Evolutionary conservation across 2,113 vertebrate species (phyloP).

Genomic region (Formicarius rufipectus): DNA sequence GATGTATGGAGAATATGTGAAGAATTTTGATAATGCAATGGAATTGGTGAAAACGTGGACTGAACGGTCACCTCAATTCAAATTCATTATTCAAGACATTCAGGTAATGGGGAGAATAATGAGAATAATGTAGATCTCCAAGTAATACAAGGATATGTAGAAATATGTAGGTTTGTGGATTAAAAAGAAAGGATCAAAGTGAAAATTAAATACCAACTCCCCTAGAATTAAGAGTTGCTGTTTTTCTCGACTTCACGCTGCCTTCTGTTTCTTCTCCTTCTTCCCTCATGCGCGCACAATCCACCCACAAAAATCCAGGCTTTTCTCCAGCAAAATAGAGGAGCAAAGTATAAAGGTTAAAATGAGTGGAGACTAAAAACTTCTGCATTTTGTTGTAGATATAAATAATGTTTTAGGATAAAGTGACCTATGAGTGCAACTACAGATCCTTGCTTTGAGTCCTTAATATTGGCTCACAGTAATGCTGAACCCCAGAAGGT

Average conservation of each 20-base stretch:
- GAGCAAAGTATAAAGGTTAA: background rate
- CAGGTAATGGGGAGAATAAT: conserved; percentile 78
- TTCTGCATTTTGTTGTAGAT: background rate
- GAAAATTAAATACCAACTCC: background rate
- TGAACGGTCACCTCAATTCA: conserved; percentile 90
- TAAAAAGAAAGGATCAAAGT: background rate
- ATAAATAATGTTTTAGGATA: background rate
- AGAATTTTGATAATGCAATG: conserved; percentile 95
- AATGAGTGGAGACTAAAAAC: background rate
- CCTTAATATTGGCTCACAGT: rapidly evolving
- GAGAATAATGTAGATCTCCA: background rate
- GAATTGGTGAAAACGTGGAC: conserved; percentile 92
- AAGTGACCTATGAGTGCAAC: background rate
- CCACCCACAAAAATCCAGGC: background rate
- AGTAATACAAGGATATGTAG: background rate
- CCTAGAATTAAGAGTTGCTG: background rate
- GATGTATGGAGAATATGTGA: conserved; percentile 98
- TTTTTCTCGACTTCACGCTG: background rate
- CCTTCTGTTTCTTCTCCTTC: background rate
- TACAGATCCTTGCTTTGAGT: background rate
- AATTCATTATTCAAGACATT: conserved; percentile 89
- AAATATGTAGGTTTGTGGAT: background rate
- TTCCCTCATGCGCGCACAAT: background rate
- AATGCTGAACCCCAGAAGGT: background rate
- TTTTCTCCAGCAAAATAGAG: background rate